phyloP scores from a whole-genome alignment of 2,113 vertebrate species.

The Amphiprion ocellaris region DNA sequence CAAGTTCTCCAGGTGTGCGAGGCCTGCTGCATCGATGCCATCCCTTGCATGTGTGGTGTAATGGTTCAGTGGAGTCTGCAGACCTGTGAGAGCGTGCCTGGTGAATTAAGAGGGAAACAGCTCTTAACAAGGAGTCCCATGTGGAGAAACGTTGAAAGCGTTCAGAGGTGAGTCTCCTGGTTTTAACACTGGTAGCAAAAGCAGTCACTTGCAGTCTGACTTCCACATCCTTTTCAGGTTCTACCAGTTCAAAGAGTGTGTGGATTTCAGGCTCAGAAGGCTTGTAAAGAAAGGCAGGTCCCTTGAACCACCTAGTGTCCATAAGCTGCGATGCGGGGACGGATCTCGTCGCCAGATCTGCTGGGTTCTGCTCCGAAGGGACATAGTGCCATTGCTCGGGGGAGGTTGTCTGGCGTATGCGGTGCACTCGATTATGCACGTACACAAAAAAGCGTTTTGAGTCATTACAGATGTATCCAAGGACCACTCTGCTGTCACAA shows the following conservation, averaged over 20 bases:
- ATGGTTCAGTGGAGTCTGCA: neutral
- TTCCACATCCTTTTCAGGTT: slow-evolving; percentile 6
- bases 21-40: neutral
- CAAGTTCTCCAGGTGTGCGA: neutral
- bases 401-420: no score
- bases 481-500: no score
- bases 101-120: neutral
- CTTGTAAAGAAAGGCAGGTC: no score
- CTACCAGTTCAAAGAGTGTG: neutral
- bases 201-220: slow-evolving; percentile 2
- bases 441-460: no score
- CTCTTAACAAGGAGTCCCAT: neutral
- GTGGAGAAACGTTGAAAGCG: slow-evolving; percentile 31
- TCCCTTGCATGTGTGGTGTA: slow-evolving; percentile 23
- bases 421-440: no score
- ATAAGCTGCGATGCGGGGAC: no score
- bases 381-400: no score
- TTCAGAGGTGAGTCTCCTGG: neutral
- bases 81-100: neutral
- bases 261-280: no score
- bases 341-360: no score
- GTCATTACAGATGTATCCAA: no score
- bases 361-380: no score
- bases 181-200: neutral
- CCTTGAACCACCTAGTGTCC: no score